Evolutionary conservation across 2,113 vertebrate species (phyloP).

Genomic region (Camelus bactrianus): DNA sequence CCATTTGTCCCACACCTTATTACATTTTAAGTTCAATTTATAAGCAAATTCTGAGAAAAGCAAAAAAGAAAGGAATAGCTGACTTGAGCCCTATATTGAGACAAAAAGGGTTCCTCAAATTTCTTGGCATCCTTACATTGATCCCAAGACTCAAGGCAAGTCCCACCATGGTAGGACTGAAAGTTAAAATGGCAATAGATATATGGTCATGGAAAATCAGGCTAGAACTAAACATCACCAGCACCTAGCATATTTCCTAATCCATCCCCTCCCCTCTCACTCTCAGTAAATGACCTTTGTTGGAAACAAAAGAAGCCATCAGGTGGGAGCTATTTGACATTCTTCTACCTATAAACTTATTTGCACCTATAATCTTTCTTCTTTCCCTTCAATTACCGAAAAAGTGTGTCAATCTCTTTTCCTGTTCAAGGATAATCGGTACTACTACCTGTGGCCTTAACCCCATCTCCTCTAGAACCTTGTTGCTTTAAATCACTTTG

Average conservation of each 20-base stretch:
- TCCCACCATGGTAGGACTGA: not conserved
- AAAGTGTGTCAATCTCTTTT: not conserved
- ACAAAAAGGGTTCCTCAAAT: conserved; percentile 45
- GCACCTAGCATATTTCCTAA: conserved; percentile 20
- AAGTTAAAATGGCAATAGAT: conserved; percentile 53
- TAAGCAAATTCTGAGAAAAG: conserved; percentile 50
- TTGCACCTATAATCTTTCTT: conserved; percentile 3
- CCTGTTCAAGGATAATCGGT: conserved; percentile 27
- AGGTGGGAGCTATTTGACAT: not conserved
- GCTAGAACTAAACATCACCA: conserved; percentile 16
- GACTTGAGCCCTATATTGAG: not conserved
- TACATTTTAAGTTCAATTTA: conserved; percentile 29
- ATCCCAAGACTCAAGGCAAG: not conserved
- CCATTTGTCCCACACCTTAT: conserved; percentile 8
- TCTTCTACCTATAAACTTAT: conserved; percentile 1
- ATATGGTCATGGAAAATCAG: not conserved
- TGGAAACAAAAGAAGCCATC: conserved; percentile 22
- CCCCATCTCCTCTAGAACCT: not conserved
- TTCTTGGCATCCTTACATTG: conserved; percentile 29
- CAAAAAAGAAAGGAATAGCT: not conserved
- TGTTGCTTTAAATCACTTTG: conserved; percentile 41
- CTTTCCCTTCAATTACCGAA: conserved; percentile 12
- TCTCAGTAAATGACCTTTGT: not conserved
- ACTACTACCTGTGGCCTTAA: not conserved
- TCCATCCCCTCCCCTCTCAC: not conserved